Evolutionary conservation across 2,113 vertebrate genomes (phyloP), one percentile per base, ranked within the genome.

Genomic region (Pachyramphus minor): DNA sequence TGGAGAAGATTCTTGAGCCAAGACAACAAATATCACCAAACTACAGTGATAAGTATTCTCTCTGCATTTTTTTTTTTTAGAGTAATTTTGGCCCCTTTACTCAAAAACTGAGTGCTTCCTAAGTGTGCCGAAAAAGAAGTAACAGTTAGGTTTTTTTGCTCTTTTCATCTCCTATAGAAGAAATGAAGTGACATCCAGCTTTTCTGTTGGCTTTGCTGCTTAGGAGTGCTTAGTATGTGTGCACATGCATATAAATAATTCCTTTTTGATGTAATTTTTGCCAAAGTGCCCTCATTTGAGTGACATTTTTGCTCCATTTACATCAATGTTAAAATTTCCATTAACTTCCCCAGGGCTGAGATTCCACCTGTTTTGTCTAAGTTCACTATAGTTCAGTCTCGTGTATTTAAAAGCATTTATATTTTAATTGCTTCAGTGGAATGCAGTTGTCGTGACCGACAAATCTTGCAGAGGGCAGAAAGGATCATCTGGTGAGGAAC

Each of bases 391-490:
- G 64, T 87, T 94, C 84, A 84, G 45, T 31, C 55, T 74, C 49
- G 53, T 66, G 47, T 86, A 74, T 92, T 93, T 69, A 58, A 90
- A 92, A 94, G 88, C 76, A 88, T 92, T 95, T 92, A 45, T 73
- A 77, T 88, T 95, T 95, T 74, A 92, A 93, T 94, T 90, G 79
- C 76, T 88, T 86, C 68, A 89, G 50, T 66, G 68, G 79, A 86
- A 90, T 86, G 90, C 63, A 50, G 55, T 86, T 94, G 79, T 89
- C 39, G 9, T 67, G 85, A 95, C 86, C 8, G 0, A 50, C 62
- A 90, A 90, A 74, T 93, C 66, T 94, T 77, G 59, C 83, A 77
- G 86, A 84, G 92, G 88, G 93, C 92, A 90, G 88, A 71, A 95
- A 62, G 92, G 90, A 92, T 95, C 92, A 90, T 86, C 73, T 93